phyloP scores from a whole-genome alignment of 2,888 invertebrate species.

The Platycnemis pennipes region DNA sequence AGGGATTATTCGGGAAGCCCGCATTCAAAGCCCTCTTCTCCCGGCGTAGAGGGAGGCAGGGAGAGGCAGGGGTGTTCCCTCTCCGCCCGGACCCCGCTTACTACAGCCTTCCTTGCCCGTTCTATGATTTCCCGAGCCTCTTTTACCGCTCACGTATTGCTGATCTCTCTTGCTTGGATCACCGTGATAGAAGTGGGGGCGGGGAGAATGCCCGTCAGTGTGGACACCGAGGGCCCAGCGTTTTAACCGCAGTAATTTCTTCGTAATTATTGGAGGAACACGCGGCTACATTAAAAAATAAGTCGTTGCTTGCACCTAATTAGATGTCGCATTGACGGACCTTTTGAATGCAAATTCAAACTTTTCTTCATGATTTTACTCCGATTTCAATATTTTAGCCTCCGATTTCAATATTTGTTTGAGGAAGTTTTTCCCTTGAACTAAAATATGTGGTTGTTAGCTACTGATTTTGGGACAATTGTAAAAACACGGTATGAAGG shows the following conservation, averaged over 20 bases:
- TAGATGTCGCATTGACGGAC: too few species aligned
- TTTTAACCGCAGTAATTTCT: neutral
- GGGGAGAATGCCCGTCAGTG: neutral
- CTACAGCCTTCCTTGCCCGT: neutral
- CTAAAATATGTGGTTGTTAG: too few species aligned
- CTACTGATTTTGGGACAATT: too few species aligned
- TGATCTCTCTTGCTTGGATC: neutral
- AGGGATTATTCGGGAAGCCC: constrained; percentile 43
- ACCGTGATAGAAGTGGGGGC: neutral
- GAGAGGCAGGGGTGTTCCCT: neutral
- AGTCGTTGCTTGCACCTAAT: neutral
- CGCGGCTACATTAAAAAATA: neutral
- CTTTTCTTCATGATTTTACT: too few species aligned
- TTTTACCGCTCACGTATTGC: neutral
- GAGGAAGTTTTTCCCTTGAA: too few species aligned
- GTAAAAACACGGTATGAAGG: too few species aligned
- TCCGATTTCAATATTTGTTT: too few species aligned
- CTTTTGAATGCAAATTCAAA: too few species aligned
- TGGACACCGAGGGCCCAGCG: neutral
- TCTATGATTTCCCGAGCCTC: neutral
- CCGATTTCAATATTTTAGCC: too few species aligned
- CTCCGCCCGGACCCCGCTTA: neutral
- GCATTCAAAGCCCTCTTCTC: constrained; percentile 23
- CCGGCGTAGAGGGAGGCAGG: neutral
- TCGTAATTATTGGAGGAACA: neutral